phyloP scores from a whole-genome alignment of 1,140 invertebrate species.

The Zelostemma sp. region DNA sequence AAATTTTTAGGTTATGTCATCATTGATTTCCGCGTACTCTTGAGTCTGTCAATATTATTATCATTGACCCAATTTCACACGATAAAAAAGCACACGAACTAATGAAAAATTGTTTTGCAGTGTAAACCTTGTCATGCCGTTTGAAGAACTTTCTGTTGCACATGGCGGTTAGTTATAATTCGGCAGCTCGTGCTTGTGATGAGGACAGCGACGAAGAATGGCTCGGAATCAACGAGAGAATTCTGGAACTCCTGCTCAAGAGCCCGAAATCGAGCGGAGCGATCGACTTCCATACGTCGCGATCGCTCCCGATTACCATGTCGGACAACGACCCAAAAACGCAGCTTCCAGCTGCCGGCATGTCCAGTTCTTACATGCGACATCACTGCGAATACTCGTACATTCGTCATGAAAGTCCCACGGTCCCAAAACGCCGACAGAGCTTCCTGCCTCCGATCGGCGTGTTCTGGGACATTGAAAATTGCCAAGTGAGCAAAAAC shows the following conservation, averaged over 20 bases:
- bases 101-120: no score
- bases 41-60: no score
- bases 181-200: constrained; percentile 32
- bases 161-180: constrained; percentile 44
- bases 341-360: constrained; percentile 30
- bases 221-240: constrained; percentile 58
- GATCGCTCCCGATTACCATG: constrained; percentile 41
- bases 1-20: no score
- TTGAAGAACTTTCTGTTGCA: constrained; percentile 27
- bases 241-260: constrained; percentile 56
- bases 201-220: constrained; percentile 52
- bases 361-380: constrained; percentile 32
- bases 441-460: constrained; percentile 79
- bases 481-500: constrained; percentile 78
- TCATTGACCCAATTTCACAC: no score
- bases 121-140: no score
- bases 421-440: constrained; percentile 48
- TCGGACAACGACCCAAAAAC: constrained; percentile 51
- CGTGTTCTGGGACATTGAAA: constrained; percentile 96
- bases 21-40: no score
- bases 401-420: constrained; percentile 52
- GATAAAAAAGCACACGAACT: no score
- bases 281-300: constrained; percentile 40
- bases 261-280: constrained; percentile 22
- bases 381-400: constrained; percentile 52